Conservation (phyloP, 2,113 vertebrate species). For the Pampusana beccarii region DNA sequence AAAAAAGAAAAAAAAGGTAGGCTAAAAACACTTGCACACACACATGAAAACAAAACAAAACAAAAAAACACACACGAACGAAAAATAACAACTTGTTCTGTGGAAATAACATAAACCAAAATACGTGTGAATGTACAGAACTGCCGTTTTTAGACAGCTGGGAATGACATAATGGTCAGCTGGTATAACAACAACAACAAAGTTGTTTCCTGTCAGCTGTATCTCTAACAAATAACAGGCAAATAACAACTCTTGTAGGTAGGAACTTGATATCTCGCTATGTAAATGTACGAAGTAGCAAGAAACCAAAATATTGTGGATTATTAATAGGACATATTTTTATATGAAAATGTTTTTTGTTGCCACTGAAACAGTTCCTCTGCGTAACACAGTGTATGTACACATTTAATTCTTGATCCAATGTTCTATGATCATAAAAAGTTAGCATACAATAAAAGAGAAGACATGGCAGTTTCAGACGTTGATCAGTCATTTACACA, state of each 20-base stretch:
- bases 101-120: background rate
- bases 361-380: background rate
- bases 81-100: too few species aligned
- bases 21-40: background rate
- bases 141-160: background rate
- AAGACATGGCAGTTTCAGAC: background rate
- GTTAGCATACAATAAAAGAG: background rate
- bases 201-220: background rate
- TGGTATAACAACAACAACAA: background rate
- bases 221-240: background rate
- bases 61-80: too few species aligned
- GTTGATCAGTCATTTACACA: background rate
- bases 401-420: background rate
- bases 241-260: background rate
- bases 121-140: background rate
- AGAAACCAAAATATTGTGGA: background rate
- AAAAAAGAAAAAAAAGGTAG: background rate
- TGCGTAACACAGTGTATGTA: background rate
- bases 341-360: background rate
- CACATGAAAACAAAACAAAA: background rate
- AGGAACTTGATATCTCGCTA: background rate
- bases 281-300: background rate
- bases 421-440: fast-evolving
- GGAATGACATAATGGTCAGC: background rate
- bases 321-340: background rate